Base-by-base conservation (phyloP, 2,113 vertebrate species). In the Rutilus rutilus region DNA sequence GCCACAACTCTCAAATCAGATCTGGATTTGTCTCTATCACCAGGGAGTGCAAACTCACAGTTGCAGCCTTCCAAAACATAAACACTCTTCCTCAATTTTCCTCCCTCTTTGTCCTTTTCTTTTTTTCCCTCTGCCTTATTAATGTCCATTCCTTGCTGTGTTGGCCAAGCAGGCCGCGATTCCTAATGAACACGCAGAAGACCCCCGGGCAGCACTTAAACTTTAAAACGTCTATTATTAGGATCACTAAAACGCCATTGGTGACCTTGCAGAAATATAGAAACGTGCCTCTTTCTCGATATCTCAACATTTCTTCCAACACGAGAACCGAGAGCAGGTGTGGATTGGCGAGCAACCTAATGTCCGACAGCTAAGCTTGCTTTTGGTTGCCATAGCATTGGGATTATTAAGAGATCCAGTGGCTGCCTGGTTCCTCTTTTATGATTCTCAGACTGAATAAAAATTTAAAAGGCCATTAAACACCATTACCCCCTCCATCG, bases 161-260 rank as follows among this genome's bases (percentile, higher is more conserved):
- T 76, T 30, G 95, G 95, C 95, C 94, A 94, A 94, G 94, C 95
- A 95, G 95, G 96, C 94, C 93, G 94, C 92, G 95, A 96, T 96
- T 97, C 96, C 96, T 97, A 97, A 97, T 97, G 97, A 98, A 97
- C 96, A 96, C 94, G 96, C 95, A 94, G 94, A 94, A 96, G 96
- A 95, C 96, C 97, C 96, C 96, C 94, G 96, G 96, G 97, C 97
- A 95, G 95, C 97, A 97, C 96, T 98, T 98, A 97, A 98, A 98
- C 97, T 98, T 98, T 98, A 97, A 98, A 98, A 97, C 96, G 97
- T 98, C 96, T 97, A 98, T 98, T 98, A 98, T 97, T 97, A 97
- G 97, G 96, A 96, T 93, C 95, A 95, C 95, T 96, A 96, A 96
- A 95, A 96, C 94, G 95, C 96, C 96, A 96, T 93, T 93, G 93